Conservation (phyloP, 2,797 vertebrate genomes). For the Semotilus atromaculatus region DNA sequence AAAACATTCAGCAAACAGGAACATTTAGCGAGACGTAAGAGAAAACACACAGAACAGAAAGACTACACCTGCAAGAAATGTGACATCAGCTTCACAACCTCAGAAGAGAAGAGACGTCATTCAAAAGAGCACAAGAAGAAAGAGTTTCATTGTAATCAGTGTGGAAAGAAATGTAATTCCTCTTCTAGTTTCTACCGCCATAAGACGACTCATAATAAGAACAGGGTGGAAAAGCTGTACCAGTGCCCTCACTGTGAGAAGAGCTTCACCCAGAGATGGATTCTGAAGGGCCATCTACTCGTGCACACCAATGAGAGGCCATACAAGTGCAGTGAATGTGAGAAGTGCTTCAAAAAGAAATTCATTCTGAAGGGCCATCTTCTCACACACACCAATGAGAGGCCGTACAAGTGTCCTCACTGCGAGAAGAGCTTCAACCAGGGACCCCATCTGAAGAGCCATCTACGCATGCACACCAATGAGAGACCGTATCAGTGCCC, state of each 20-base stretch:
- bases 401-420: slow-evolving; percentile 26
- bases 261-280: neutral
- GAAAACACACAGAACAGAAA: neutral
- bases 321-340: slow-evolving; percentile 29
- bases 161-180: neutral
- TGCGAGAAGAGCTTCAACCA: slow-evolving; percentile 39
- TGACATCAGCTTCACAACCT: neutral
- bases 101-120: neutral
- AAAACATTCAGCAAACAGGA: neutral
- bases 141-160: neutral
- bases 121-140: slow-evolving; percentile 26
- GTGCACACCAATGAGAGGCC: slow-evolving; percentile 6
- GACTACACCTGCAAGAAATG: slow-evolving; percentile 19
- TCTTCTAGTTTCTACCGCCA: neutral
- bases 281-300: neutral
- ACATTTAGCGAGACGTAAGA: neutral
- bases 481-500: slow-evolving; percentile 36
- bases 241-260: slow-evolving; percentile 30
- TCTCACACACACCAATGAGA: no score
- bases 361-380: no score
- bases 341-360: slow-evolving; percentile 9
- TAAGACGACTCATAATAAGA: neutral
- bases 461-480: slow-evolving; percentile 38
- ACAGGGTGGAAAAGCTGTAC: neutral
- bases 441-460: neutral